A percentile compares a stretch with the other conserved stretches of the same genome.
Conservation (phyloP, 64 coral and sea anemone genomes). For the Stichodactyla mertensii region DNA sequence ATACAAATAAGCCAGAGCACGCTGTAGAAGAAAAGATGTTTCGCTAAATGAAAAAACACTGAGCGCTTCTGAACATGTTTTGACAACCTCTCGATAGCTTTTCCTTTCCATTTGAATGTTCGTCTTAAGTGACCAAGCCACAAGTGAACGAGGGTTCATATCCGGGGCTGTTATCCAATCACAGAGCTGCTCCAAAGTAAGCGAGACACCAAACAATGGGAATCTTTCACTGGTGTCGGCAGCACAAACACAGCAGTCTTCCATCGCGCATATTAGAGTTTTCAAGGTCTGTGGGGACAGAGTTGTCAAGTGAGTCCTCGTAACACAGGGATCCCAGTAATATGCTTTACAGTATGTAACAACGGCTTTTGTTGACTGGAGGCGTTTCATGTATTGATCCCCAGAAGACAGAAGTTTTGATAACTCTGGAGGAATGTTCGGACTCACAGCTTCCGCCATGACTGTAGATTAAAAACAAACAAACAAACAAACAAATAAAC, state of each 20-base stretch:
- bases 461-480: not conserved
- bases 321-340: constrained; percentile 36
- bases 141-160: constrained; percentile 45
- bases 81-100: constrained; percentile 34
- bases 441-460: not conserved
- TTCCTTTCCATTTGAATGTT: constrained; percentile 47
- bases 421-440: not conserved
- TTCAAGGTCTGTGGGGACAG: constrained; percentile 37
- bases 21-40: constrained; percentile 47
- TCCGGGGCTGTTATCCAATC: constrained; percentile 54
- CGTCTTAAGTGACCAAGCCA: constrained; percentile 68
- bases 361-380: constrained; percentile 52
- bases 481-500: no score
- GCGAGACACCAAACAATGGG: constrained; percentile 34
- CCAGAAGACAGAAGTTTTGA: not conserved
- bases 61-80: constrained; percentile 46
- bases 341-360: constrained; percentile 59
- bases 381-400: constrained; percentile 47
- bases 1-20: constrained; percentile 35
- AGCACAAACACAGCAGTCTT: constrained; percentile 77
- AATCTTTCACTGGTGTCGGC: constrained; percentile 34
- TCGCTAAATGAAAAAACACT: constrained; percentile 28
- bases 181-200: constrained; percentile 69
- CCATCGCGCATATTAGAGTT: constrained; percentile 53
- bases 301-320: constrained; percentile 46